Conservation (phyloP, 2,113 vertebrate species). For the Chaetura pelagica region DNA sequence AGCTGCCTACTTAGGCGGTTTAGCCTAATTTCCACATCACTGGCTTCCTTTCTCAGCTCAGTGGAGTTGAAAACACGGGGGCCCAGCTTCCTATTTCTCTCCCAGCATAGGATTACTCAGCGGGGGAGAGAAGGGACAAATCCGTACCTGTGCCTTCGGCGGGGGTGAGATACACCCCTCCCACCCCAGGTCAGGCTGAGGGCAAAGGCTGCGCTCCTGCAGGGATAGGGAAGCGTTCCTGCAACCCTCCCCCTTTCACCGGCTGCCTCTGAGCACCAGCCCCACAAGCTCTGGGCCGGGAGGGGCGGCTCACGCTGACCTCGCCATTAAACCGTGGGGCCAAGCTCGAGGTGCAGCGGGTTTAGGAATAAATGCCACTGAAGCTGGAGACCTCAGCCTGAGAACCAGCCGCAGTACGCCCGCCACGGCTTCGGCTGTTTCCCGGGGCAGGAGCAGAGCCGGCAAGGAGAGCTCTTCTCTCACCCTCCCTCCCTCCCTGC, state of each 20-base stretch:
- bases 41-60: conserved; percentile 48
- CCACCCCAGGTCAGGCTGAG: not conserved
- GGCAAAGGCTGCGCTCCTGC: not conserved
- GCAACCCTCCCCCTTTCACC: not conserved
- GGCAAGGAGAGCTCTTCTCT: not conserved
- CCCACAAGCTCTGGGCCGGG: accelerated
- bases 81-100: conserved; percentile 36
- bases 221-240: not conserved
- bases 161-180: accelerated
- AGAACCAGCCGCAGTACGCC: accelerated
- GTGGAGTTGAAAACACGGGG: not conserved
- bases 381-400: not conserved
- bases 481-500: too few species aligned
- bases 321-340: accelerated
- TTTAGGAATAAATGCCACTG: accelerated
- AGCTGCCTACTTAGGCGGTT: conserved; percentile 57
- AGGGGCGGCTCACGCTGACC: not conserved
- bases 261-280: not conserved
- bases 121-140: not conserved
- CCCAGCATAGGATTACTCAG: not conserved
- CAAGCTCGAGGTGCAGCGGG: not conserved
- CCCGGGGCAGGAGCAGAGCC: accelerated
- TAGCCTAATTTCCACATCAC: conserved; percentile 62
- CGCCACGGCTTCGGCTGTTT: not conserved
- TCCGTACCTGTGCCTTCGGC: not conserved